Evolutionary conservation across 2,797 vertebrate species (phyloP).

Genomic region (Falco naumanni): DNA sequence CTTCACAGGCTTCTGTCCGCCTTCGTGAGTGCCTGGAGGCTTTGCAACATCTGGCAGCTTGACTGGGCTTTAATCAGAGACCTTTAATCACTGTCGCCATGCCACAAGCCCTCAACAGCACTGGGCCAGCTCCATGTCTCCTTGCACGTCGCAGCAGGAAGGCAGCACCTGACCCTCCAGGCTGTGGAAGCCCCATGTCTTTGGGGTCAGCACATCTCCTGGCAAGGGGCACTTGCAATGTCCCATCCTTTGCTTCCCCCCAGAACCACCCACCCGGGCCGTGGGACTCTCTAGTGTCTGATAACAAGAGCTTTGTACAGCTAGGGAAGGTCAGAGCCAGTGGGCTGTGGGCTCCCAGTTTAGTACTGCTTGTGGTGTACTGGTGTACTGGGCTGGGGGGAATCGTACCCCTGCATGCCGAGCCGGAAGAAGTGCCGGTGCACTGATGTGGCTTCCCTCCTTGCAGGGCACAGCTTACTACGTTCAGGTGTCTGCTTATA

Average conservation of each 20-base stretch:
- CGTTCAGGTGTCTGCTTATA: conserved; percentile 88
- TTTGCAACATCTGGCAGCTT: conserved; percentile 28
- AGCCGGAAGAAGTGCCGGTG: rapidly evolving
- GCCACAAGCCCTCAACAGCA: background rate
- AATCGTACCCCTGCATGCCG: rapidly evolving
- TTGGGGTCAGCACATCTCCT: background rate
- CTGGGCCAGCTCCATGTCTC: background rate
- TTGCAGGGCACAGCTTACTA: conserved; percentile 86
- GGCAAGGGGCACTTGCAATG: background rate
- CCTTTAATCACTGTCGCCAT: background rate
- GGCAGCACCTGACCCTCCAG: background rate
- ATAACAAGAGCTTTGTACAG: background rate
- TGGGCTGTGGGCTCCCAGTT: background rate
- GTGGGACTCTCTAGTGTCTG: background rate
- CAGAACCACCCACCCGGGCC: background rate
- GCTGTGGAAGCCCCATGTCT: background rate
- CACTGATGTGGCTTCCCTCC: background rate
- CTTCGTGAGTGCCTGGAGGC: background rate
- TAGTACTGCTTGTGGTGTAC: rapidly evolving
- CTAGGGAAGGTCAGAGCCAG: background rate
- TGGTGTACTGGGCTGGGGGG: background rate
- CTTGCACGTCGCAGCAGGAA: rapidly evolving
- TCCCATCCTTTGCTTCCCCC: background rate
- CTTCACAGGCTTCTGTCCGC: background rate
- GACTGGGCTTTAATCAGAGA: background rate